A percentile compares a stretch with the other conserved stretches of the same genome.
phyloP scores from a whole-genome alignment of 1,140 invertebrate species.

The Ips typographus region DNA sequence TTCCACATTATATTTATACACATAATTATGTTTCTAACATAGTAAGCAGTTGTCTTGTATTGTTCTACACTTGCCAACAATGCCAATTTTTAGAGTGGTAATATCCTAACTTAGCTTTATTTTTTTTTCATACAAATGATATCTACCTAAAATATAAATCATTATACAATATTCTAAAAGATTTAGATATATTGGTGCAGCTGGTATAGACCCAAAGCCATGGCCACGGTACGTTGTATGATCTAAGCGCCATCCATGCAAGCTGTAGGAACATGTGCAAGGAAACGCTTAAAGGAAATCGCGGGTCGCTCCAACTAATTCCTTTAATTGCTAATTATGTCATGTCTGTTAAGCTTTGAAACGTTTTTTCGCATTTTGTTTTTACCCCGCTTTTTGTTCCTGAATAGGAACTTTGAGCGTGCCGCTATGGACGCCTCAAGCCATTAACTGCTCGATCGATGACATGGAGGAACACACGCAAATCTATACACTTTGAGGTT shows the following conservation, averaged over 20 bases:
- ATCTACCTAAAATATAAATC: too few relatives aligned
- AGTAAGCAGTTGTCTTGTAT: too few relatives aligned
- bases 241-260: slow-evolving; percentile 26
- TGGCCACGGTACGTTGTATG: neutral
- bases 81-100: too few relatives aligned
- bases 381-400: neutral
- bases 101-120: too few relatives aligned
- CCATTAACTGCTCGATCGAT: too few relatives aligned
- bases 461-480: too few relatives aligned
- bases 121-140: too few relatives aligned
- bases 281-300: slow-evolving; percentile 34
- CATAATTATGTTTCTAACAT: too few relatives aligned
- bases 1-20: too few relatives aligned
- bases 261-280: slow-evolving; percentile 31
- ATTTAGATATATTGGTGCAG: slow-evolving; percentile 9
- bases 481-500: too few relatives aligned
- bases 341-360: slow-evolving; percentile 24
- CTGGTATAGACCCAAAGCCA: neutral
- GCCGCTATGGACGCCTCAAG: neutral
- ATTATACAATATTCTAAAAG: too few relatives aligned
- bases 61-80: too few relatives aligned
- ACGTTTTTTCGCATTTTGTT: slow-evolving; percentile 13
- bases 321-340: slow-evolving; percentile 37
- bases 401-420: neutral
- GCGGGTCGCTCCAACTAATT: slow-evolving; percentile 30